These are phyloP conservation scores for Eulemur rufifrons DNA, from an alignment of 2,113 vertebrate genomes.

Conservation along the genomic window DNA sequence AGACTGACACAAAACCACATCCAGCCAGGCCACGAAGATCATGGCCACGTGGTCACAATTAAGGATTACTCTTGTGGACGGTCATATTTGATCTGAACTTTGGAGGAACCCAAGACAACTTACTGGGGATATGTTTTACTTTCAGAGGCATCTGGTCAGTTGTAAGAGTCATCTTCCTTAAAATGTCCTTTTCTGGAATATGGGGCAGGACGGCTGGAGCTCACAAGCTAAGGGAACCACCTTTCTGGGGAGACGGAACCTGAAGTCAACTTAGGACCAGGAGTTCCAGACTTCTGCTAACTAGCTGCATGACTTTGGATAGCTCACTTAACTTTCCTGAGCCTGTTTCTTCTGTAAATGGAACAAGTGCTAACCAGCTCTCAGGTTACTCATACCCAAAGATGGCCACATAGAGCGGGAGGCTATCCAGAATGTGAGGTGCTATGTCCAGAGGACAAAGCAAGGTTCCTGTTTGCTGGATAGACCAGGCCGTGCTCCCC, in stretches of 20 bases:
- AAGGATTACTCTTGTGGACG: neutral
- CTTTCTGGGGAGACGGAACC: neutral
- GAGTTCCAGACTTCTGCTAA: neutral
- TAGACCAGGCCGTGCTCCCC: too few relatives aligned
- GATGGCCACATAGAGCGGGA: neutral
- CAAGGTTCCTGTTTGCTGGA: neutral
- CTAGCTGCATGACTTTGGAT: rapidly evolving
- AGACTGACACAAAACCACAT: neutral
- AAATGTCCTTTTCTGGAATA: neutral
- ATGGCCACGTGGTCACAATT: rapidly evolving
- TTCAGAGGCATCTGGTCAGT: neutral
- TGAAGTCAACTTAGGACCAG: neutral
- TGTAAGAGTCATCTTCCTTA: neutral
- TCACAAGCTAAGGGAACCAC: neutral
- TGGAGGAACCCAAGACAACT: neutral
- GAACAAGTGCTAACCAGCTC: neutral
- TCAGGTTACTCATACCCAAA: neutral
- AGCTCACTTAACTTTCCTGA: neutral
- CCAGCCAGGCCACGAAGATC: neutral
- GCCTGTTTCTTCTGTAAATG: neutral
- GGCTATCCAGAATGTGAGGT: neutral
- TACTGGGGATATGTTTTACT: neutral
- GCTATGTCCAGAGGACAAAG: neutral
- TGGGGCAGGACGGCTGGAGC: neutral
- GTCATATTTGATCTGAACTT: neutral